These are phyloP conservation scores for Sinocyclocheilus rhinocerous DNA, from an alignment of 2,113 vertebrate genomes.

Conservation along the genomic window DNA sequence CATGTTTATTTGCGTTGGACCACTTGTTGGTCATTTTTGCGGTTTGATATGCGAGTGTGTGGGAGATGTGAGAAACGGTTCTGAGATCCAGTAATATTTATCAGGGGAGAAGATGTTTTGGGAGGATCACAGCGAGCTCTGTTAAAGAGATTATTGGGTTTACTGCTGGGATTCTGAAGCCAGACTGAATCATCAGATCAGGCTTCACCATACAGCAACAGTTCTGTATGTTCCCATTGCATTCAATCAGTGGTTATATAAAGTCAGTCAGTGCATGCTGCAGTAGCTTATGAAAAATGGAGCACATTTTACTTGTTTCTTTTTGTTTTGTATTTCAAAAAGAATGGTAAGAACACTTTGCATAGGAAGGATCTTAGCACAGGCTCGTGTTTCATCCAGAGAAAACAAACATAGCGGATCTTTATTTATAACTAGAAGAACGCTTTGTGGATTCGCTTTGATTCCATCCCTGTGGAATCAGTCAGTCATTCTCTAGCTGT, in stretches of 20 bases:
- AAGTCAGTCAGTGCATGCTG: not conserved
- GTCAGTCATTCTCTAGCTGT: slow-evolving; percentile 9
- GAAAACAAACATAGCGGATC: not conserved
- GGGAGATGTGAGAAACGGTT: not conserved
- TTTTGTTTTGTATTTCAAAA: slow-evolving; percentile 33
- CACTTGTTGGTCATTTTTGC: slow-evolving; percentile 13
- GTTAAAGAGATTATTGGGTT: slow-evolving; percentile 28
- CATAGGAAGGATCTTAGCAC: not conserved
- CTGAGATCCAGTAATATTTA: not conserved
- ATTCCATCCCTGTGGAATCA: slow-evolving; percentile 35
- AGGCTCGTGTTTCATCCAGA: slow-evolving; percentile 18
- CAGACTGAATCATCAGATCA: slow-evolving; percentile 8
- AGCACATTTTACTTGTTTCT: not conserved
- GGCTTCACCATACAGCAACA: not conserved
- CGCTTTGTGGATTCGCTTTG: slow-evolving; percentile 14
- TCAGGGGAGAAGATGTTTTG: not conserved
- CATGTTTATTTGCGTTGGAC: slow-evolving; percentile 12
- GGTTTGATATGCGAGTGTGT: not conserved
- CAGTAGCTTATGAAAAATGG: slow-evolving; percentile 7
- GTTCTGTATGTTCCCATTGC: not conserved
- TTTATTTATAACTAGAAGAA: slow-evolving; percentile 37
- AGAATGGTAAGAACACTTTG: slow-evolving; percentile 13
- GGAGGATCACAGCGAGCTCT: not conserved
- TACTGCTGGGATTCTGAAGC: slow-evolving; percentile 10
- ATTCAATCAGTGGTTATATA: slow-evolving; percentile 3